A percentile compares a stretch with the other conserved stretches of the same genome.
These are phyloP conservation scores for Thelaira solivaga DNA, from an alignment of 2,888 invertebrate species.

Conservation along the genomic window DNA sequence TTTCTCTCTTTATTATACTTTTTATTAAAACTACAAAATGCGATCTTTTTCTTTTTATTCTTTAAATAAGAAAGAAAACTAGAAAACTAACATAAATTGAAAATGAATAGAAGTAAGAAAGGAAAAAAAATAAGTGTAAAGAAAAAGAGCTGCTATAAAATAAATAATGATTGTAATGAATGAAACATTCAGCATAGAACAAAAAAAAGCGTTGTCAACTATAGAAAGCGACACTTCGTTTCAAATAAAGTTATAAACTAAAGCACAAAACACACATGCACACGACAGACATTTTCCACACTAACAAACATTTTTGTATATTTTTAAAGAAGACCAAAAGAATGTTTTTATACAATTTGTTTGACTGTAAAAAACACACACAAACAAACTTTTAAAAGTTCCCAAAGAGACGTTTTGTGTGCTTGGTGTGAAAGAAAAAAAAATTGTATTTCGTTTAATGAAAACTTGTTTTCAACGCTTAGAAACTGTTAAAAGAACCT, in stretches of 20 bases:
- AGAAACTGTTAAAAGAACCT: constrained; percentile 40
- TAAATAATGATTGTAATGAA: constrained; percentile 60
- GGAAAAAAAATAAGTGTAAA: constrained; percentile 6
- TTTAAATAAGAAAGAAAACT: constrained; percentile 11
- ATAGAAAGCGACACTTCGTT: constrained; percentile 42
- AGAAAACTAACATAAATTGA: constrained; percentile 19
- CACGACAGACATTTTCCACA: not conserved
- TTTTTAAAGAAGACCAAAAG: not conserved
- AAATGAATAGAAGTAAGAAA: constrained; percentile 17
- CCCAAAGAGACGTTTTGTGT: not conserved
- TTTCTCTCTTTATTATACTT: not conserved
- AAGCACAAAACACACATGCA: not conserved
- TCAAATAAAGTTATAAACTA: constrained; percentile 31
- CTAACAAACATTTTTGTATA: not conserved
- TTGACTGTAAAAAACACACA: not conserved
- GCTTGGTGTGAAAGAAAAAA: not conserved
- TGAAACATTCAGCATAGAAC: constrained; percentile 32
- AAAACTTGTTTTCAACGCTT: constrained; percentile 46
- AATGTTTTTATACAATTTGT: constrained; percentile 3
- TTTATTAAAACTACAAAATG: not conserved
- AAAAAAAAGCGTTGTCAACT: not conserved
- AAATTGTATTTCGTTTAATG: constrained; percentile 25
- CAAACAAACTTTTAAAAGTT: not conserved
- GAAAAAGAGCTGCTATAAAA: constrained; percentile 52
- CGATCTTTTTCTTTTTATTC: not conserved